These are phyloP conservation scores for Gymnodraco acuticeps DNA, from an alignment of 2,797 vertebrate genomes.

Conservation along the genomic window DNA sequence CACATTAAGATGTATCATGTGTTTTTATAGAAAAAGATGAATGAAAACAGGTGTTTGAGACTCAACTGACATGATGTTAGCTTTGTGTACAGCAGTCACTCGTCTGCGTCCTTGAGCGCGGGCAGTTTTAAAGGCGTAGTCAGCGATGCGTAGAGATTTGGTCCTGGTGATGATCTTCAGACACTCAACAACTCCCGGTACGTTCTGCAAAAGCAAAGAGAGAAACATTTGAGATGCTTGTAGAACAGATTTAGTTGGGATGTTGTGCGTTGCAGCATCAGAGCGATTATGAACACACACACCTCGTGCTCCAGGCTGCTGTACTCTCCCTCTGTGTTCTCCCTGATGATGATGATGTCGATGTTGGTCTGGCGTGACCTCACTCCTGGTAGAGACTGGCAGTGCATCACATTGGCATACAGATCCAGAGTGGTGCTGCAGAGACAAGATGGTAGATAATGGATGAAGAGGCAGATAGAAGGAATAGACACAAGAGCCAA, in stretches of 20 bases:
- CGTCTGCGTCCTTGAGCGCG: conserved; percentile 83
- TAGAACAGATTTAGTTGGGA: not conserved
- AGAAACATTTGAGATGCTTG: not conserved
- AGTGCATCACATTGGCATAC: conserved; percentile 92
- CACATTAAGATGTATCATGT: not conserved
- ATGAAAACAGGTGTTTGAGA: not conserved
- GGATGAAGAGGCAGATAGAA: not conserved
- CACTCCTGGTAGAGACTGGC: conserved; percentile 88
- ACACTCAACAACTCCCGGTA: conserved; percentile 89
- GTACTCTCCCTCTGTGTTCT: conserved; percentile 89
- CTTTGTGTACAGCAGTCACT: conserved; percentile 91
- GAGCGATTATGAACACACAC: not conserved
- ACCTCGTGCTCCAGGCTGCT: conserved; percentile 81
- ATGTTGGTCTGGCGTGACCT: conserved; percentile 87
- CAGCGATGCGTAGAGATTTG: conserved; percentile 89
- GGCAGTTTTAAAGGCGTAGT: conserved; percentile 88
- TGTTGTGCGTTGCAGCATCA: not conserved
- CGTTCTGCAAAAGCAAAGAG: conserved; percentile 78
- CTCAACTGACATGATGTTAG: conserved; percentile 89
- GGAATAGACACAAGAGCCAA: not conserved
- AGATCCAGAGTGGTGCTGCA: conserved; percentile 89
- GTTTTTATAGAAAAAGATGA: not conserved
- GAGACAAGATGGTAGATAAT: not conserved
- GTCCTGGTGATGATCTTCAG: conserved; percentile 91
- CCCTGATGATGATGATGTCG: conserved; percentile 90